phyloP scores from a whole-genome alignment of 2,797 vertebrate species.

The Cryptoprocta ferox region DNA sequence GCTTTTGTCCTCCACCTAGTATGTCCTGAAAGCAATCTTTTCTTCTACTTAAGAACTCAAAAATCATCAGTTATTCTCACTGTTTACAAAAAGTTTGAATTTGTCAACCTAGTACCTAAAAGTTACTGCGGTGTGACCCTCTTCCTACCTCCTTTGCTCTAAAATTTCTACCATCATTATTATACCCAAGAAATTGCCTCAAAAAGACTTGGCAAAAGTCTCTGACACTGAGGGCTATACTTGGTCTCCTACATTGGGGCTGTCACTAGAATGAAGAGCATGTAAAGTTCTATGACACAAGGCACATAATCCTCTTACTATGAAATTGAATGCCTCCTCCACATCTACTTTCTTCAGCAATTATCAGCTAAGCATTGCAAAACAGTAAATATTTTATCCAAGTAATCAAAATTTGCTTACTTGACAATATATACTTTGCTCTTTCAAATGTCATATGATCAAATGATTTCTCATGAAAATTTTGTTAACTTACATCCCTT shows the following conservation, averaged over 20 bases:
- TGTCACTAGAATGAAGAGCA: neutral
- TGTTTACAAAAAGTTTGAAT: neutral
- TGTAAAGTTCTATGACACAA: neutral
- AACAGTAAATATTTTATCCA: neutral
- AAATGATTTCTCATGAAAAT: neutral
- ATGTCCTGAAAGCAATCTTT: neutral
- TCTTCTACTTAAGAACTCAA: neutral
- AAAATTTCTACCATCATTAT: neutral
- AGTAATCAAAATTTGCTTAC: neutral
- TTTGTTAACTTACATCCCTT: neutral
- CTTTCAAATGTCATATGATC: neutral
- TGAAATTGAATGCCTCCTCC: neutral
- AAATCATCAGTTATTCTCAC: neutral
- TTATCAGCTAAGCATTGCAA: neutral
- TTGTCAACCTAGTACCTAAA: neutral
- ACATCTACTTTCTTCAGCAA: neutral
- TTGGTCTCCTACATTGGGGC: neutral
- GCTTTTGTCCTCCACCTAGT: neutral
- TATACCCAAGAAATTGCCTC: neutral
- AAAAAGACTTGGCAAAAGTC: neutral
- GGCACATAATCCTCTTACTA: neutral
- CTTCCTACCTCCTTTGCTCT: neutral
- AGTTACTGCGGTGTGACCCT: neutral
- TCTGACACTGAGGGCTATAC: neutral
- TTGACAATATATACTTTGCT: neutral